Evolutionary conservation across 2,113 vertebrate species (phyloP).

Genomic region (Vicugna pacos): DNA sequence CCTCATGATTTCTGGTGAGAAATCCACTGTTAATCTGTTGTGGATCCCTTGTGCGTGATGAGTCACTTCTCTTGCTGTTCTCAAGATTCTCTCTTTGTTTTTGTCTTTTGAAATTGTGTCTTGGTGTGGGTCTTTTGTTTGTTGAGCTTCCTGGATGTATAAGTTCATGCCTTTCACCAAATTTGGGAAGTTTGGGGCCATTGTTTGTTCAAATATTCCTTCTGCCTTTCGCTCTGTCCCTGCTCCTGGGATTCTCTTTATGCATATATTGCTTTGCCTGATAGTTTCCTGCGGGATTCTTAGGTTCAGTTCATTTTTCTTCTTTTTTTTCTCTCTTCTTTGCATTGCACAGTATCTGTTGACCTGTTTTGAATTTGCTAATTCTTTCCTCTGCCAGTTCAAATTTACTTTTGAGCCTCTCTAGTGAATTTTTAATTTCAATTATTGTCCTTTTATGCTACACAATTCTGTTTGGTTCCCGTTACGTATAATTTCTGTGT

Average conservation of each 20-base stretch:
- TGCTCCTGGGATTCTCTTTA: not conserved
- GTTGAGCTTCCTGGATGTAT: not conserved
- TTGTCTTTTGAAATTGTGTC: not conserved
- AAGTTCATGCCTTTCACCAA: not conserved
- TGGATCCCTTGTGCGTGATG: too few species aligned
- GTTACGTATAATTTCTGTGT: not conserved
- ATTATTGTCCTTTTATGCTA: not conserved
- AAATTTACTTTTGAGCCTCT: not conserved
- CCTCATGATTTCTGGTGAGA: too few species aligned
- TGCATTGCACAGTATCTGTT: not conserved
- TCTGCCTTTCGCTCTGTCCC: not conserved
- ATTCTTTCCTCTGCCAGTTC: not conserved
- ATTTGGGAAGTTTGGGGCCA: not conserved
- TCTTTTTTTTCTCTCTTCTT: not conserved
- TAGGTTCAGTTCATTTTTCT: not conserved
- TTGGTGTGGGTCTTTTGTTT: not conserved
- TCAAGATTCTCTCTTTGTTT: not conserved
- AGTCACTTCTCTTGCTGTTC: too few species aligned
- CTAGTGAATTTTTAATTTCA: not conserved
- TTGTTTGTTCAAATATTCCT: not conserved
- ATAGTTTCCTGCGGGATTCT: not conserved
- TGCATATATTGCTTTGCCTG: not conserved
- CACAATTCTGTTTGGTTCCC: not conserved
- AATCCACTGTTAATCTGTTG: too few species aligned
- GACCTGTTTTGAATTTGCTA: not conserved